Percentiles rank a stretch among this genome's conserved stretches.
These are phyloP conservation scores for Lepilemur ruficaudatus DNA, from an alignment of 2,797 vertebrate genomes.

Conservation along the genomic window DNA sequence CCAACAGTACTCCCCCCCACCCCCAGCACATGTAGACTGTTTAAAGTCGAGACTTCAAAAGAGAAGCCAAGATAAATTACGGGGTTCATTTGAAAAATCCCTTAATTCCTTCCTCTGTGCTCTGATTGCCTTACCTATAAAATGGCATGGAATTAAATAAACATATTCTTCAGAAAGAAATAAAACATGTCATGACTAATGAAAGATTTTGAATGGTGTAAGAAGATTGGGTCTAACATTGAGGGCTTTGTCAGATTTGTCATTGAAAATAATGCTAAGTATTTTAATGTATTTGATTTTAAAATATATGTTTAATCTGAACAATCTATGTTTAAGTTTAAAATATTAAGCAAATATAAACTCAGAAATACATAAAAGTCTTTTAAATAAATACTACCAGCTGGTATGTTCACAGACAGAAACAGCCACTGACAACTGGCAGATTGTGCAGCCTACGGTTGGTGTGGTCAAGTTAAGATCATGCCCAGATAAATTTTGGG, in stretches of 20 bases:
- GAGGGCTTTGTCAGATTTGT: background rate
- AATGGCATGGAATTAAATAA: background rate
- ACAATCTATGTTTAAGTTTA: background rate
- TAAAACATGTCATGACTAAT: background rate
- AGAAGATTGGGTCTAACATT: background rate
- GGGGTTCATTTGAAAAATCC: background rate
- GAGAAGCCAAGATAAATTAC: background rate
- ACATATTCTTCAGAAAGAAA: background rate
- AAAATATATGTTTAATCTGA: background rate
- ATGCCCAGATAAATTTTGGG: background rate
- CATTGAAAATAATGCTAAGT: background rate
- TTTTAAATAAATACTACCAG: background rate
- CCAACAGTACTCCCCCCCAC: background rate
- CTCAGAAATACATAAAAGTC: background rate
- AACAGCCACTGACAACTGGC: background rate
- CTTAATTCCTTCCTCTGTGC: background rate
- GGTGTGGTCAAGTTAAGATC: background rate
- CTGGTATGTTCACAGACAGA: background rate
- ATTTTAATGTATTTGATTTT: background rate
- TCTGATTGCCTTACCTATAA: background rate
- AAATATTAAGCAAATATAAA: background rate
- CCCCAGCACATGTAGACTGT: background rate
- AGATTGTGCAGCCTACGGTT: background rate
- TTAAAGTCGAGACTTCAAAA: background rate
- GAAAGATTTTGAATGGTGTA: background rate